phyloP scores from a whole-genome alignment of 2,888 invertebrate species.

The Plagodis dolabraria region DNA sequence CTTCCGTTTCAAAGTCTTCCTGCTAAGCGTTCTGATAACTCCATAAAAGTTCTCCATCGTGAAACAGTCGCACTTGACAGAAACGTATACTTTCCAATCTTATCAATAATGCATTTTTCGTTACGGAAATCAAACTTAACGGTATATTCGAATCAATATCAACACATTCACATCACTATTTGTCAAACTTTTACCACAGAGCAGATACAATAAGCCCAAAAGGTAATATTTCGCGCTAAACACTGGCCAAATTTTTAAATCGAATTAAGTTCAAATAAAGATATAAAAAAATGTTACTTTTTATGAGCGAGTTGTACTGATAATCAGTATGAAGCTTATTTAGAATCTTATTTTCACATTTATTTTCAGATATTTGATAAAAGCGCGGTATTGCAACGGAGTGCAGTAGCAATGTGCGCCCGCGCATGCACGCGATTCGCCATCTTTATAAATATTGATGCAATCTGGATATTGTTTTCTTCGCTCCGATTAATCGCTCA shows the following conservation, averaged over 20 bases:
- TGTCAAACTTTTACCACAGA: conserved; percentile 7
- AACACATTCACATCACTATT: conserved; percentile 43
- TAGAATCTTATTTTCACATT: not conserved
- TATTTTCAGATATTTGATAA: not conserved
- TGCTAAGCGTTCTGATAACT: conserved; percentile 73
- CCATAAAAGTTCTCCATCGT: conserved; percentile 77
- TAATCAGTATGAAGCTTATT: not conserved
- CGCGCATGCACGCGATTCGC: conserved; percentile 52
- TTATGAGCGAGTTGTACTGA: not conserved
- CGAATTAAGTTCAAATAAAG: not conserved
- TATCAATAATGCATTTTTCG: conserved; percentile 35
- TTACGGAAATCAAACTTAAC: conserved; percentile 27
- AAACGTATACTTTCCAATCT: conserved; percentile 32
- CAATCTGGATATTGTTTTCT: conserved; percentile 67
- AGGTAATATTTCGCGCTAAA: too few relatives aligned
- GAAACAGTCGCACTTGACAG: conserved; percentile 36
- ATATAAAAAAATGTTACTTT: not conserved
- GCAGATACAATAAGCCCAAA: not conserved
- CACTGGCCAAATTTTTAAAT: not conserved
- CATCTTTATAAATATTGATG: conserved; percentile 81
- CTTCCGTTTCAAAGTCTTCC: conserved; percentile 76
- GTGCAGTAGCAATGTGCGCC: conserved; percentile 69
- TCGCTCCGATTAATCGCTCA: conserved; percentile 75
- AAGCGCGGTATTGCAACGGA: conserved; percentile 45
- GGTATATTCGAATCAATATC: conserved; percentile 30